A percentile compares a stretch with the other conserved stretches of the same genome.
These are phyloP conservation scores for Ceraclea dissimilis DNA, from an alignment of 2,888 invertebrate species.

Conservation along the genomic window DNA sequence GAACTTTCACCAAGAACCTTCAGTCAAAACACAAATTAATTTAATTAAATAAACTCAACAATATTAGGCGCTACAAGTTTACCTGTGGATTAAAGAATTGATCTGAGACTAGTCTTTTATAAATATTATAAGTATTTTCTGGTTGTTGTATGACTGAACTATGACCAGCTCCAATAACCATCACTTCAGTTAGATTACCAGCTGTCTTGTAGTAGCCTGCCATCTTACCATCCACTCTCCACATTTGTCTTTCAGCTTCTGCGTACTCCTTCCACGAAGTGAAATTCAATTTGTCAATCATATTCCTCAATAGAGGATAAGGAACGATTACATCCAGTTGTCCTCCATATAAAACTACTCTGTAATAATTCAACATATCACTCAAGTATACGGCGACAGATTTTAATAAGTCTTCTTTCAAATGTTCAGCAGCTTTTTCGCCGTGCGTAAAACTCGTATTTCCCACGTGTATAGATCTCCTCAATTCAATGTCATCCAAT, in stretches of 20 bases:
- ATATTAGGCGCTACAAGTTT: too few relatives aligned
- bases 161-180: background rate
- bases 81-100: too few relatives aligned
- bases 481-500: slow-evolving; percentile 54
- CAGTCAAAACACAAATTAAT: too few relatives aligned
- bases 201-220: background rate
- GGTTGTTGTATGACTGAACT: background rate
- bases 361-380: slow-evolving; percentile 44
- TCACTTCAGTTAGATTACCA: background rate
- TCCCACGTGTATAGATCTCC: slow-evolving; percentile 79
- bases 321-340: slow-evolving; percentile 1
- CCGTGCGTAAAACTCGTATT: slow-evolving; percentile 61
- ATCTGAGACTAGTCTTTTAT: background rate
- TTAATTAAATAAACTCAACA: too few relatives aligned
- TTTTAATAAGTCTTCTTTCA: slow-evolving; percentile 74
- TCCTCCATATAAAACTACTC: background rate
- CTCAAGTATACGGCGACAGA: slow-evolving; percentile 67
- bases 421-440: slow-evolving; percentile 56
- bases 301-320: background rate
- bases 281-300: slow-evolving; percentile 1
- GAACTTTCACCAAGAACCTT: too few relatives aligned
- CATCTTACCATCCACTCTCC: background rate
- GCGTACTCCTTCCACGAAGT: background rate
- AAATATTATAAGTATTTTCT: background rate
- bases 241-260: background rate